phyloP scores from a whole-genome alignment of 2,888 invertebrate species.

The Julus scandinavius region DNA sequence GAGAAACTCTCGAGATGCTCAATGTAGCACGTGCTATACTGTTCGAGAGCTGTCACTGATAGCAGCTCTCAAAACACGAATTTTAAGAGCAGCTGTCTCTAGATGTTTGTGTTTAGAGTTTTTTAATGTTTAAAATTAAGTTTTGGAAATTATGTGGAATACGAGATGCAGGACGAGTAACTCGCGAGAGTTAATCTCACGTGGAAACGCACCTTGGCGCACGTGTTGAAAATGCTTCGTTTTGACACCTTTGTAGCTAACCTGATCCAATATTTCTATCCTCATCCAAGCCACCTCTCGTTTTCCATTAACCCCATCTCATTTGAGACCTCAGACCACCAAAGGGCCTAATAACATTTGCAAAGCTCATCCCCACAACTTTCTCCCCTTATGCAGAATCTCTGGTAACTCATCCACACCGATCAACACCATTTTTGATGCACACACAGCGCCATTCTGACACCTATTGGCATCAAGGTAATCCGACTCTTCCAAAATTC shows the following conservation, averaged over 20 bases:
- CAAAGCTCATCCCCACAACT: conserved; percentile 19
- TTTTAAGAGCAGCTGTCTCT: too few species aligned
- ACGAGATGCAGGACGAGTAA: too few species aligned
- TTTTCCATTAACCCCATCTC: conserved; percentile 52
- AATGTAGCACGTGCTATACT: too few species aligned
- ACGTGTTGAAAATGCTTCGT: conserved; percentile 11
- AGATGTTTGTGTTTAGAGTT: too few species aligned
- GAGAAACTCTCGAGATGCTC: neutral
- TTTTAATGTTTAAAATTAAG: too few species aligned
- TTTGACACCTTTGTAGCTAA: neutral
- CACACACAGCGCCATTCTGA: conserved; percentile 56
- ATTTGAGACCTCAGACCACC: conserved; percentile 42
- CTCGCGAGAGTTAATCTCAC: too few species aligned
- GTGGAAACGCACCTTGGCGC: neutral
- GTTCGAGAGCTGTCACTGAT: too few species aligned
- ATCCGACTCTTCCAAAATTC: conserved; percentile 50
- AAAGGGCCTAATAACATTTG: conserved; percentile 48
- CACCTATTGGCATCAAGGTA: conserved; percentile 54
- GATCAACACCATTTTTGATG: conserved; percentile 55
- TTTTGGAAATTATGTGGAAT: too few species aligned
- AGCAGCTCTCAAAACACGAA: too few species aligned
- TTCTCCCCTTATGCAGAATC: conserved; percentile 51
- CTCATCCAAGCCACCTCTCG: conserved; percentile 22
- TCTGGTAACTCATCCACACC: conserved; percentile 54
- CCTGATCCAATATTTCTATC: conserved; percentile 44